Conservation (phyloP, 2,797 vertebrate species). For the Petrocephalus schoutedeni region DNA sequence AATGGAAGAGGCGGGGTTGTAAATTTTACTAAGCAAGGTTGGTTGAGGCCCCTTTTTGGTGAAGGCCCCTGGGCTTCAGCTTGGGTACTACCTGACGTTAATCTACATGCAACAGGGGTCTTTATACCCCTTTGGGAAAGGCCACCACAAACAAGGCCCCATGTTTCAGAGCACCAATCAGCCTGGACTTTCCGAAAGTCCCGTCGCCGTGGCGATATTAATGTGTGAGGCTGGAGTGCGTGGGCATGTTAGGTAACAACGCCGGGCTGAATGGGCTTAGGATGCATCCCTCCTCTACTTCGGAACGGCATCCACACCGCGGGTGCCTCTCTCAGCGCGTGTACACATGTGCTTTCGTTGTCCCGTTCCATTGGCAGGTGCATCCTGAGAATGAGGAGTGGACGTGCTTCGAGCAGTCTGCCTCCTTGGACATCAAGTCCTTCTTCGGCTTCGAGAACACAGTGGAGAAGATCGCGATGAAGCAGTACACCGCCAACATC, state of each 20-base stretch:
- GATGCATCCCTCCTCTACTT: background rate
- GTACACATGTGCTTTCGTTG: constrained; percentile 34
- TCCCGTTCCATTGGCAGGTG: constrained; percentile 63
- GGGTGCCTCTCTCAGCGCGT: constrained; percentile 38
- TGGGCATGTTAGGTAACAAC: background rate
- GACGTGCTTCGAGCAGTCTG: constrained; percentile 93
- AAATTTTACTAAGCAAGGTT: background rate
- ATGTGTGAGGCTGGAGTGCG: fast-evolving
- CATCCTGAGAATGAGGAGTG: constrained; percentile 93
- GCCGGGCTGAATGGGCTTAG: background rate
- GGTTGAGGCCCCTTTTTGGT: background rate
- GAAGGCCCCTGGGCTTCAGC: background rate
- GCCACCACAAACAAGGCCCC: background rate
- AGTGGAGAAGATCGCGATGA: constrained; percentile 94
- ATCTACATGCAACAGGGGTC: constrained; percentile 13
- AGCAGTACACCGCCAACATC: constrained; percentile 89
- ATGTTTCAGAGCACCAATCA: background rate
- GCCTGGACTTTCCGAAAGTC: background rate
- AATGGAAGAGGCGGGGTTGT: background rate
- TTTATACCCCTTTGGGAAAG: background rate
- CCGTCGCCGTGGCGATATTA: background rate
- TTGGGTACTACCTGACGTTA: background rate
- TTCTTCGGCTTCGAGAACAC: constrained; percentile 95
- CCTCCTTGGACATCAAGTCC: constrained; percentile 90
- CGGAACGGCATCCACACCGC: background rate